A percentile compares a stretch with the other conserved stretches of the same genome.
These are phyloP conservation scores for Pinctada fucata DNA, from an alignment of 2,888 invertebrate species.

Conservation along the genomic window DNA sequence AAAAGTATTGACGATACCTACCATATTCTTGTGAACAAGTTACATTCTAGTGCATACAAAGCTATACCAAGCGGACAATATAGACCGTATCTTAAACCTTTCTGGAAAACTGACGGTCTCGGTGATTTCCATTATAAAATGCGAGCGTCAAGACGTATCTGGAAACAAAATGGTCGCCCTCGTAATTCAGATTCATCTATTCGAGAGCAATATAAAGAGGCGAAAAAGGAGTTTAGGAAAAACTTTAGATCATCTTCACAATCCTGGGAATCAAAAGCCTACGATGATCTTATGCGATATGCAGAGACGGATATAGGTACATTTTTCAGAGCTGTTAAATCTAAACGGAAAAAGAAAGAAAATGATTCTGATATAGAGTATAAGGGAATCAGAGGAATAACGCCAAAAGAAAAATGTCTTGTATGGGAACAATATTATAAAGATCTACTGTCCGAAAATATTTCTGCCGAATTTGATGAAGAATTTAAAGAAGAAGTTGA, in stretches of 20 bases:
- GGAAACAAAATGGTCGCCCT: conserved; percentile 9
- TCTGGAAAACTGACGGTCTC: conserved; percentile 28
- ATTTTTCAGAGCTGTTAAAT: conserved; percentile 16
- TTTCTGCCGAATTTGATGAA: neutral
- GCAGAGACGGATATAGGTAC: conserved; percentile 24
- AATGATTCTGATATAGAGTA: neutral
- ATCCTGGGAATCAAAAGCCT: conserved; percentile 5
- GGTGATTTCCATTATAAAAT: conserved; percentile 15
- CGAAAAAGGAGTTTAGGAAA: conserved; percentile 19
- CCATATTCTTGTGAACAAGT: neutral
- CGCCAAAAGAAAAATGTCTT: neutral
- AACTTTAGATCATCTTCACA: neutral
- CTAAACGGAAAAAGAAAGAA: neutral
- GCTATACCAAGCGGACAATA: conserved; percentile 4
- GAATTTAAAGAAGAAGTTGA: neutral
- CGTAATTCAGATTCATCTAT: neutral
- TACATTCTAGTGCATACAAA: neutral
- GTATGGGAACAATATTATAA: conserved; percentile 11
- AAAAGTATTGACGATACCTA: conserved; percentile 1
- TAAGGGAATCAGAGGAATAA: neutral
- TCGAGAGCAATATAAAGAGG: conserved; percentile 15
- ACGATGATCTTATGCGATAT: conserved; percentile 8
- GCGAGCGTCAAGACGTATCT: neutral
- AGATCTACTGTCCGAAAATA: neutral
- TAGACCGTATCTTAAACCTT: conserved; percentile 18